Evolutionary conservation across 2,888 invertebrate species (phyloP), one percentile per base, ranked within the genome.

Genomic region (Heliconius aoede): DNA sequence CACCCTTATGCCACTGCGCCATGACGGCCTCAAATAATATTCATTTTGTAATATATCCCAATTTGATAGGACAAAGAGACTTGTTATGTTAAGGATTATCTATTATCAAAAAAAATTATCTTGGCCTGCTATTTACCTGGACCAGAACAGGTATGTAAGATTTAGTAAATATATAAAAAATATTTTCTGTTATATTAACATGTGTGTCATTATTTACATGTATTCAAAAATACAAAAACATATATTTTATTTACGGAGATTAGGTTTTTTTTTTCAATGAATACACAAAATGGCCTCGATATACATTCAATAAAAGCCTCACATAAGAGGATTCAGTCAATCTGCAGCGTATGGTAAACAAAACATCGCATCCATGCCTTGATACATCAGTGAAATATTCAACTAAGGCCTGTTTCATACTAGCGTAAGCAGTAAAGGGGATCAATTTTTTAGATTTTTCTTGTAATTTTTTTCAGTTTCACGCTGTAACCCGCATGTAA

Each of bases 271-370:
- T 55, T 68, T 40, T 61, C 65, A 64, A 26, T 62, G 26, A 77
- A 58, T 74, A 71, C 15, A 71, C 58, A 74, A 69, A 71, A 74
- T 46, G 69, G 75, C 71, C 73, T 26, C 28, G n/a, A n/a, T n/a
- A 40, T 74, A 55, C 46, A 71, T 76, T 76, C 67, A 73, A 73
- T 75, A 76, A 77, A 76, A 75, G 64, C 21, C 58, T 73, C 40
- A 62, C 71, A 73, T 76, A 79, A 77, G 75, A 76, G 77, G 65
- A 79, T 73, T 77, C 75, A 71, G 75, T 73, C 73, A 76, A 76
- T 80, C 80, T 78, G 77, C 78, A 80, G 73, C 75, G 74, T 73
- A 79, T 76, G 71, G 77, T 76, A 77, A 81, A 81, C 80, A 80
- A 79, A 80, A 78, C 78, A 78, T 78, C 61, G 74, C 76, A 69